These are phyloP conservation scores for Agrilus mali DNA, from an alignment of 2,888 invertebrate species.

Conservation along the genomic window DNA sequence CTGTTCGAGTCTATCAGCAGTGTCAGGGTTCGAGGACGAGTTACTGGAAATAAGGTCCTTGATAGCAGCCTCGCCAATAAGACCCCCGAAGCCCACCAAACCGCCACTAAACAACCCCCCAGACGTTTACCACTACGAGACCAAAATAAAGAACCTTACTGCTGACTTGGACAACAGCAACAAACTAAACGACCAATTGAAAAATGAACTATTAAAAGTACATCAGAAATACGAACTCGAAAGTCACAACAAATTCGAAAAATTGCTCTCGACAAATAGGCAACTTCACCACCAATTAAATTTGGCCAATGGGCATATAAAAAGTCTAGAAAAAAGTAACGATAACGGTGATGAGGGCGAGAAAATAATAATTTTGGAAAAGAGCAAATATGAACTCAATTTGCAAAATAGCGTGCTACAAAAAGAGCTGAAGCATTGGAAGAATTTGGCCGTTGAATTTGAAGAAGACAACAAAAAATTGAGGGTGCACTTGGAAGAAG, in stretches of 20 bases:
- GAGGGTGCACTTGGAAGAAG: too few species aligned
- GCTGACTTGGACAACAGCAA: slow-evolving; percentile 2
- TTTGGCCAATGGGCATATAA: slow-evolving; percentile 2
- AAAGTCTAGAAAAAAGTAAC: not conserved
- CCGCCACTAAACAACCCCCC: not conserved
- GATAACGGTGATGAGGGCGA: too few species aligned
- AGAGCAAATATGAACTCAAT: too few species aligned
- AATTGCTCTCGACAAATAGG: not conserved
- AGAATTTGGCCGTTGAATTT: too few species aligned
- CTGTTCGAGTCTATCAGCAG: slow-evolving; percentile 1
- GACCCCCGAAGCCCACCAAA: not conserved
- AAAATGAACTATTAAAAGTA: slow-evolving; percentile 3
- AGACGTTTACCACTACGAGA: not conserved
- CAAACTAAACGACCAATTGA: slow-evolving; percentile 4
- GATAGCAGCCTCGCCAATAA: not conserved
- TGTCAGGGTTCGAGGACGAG: slow-evolving; percentile 6
- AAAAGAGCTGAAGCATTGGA: too few species aligned
- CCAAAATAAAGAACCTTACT: slow-evolving; percentile 3
- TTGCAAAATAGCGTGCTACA: too few species aligned
- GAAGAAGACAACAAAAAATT: too few species aligned
- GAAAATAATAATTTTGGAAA: too few species aligned
- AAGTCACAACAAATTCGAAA: slow-evolving; percentile 4
- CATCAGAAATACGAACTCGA: slow-evolving; percentile 1
- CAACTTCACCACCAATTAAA: slow-evolving; percentile 2
- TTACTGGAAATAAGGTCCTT: slow-evolving; percentile 2